Percentiles rank a stretch among this genome's conserved stretches.
Evolutionary conservation across 1,140 invertebrate genomes (phyloP).

Genomic region (Campoletis sonorensis): DNA sequence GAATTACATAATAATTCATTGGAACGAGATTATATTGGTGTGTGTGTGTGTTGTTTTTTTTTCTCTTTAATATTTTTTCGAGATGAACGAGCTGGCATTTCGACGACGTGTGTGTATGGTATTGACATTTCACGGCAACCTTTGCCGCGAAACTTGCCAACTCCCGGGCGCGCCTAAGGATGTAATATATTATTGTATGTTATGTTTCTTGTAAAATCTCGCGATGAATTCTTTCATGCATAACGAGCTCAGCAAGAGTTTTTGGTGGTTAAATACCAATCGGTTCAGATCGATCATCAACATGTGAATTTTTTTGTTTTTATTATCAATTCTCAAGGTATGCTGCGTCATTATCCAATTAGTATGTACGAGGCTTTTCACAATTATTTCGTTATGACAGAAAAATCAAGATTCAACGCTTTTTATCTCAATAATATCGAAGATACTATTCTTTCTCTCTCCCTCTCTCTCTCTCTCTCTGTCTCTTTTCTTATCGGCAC

Average conservation of each 20-base stretch:
- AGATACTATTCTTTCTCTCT: not conserved
- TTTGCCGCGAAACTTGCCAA: slow-evolving; percentile 40
- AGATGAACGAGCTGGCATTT: slow-evolving; percentile 47
- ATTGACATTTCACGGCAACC: slow-evolving; percentile 56
- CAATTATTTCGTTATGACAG: not conserved
- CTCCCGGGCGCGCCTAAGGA: slow-evolving; percentile 38
- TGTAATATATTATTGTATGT: slow-evolving; percentile 37
- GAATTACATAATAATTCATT: slow-evolving; percentile 15
- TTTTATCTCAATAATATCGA: not conserved
- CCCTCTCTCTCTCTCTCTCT: not conserved
- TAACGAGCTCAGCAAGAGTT: slow-evolving; percentile 17
- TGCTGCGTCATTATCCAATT: slow-evolving; percentile 27
- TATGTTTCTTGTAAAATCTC: not conserved
- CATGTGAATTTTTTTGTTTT: not conserved
- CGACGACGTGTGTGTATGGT: slow-evolving; percentile 32
- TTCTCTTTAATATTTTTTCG: not conserved
- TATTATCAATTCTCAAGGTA: not conserved
- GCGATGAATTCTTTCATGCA: not conserved
- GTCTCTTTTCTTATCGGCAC: not conserved
- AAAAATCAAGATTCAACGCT: not conserved
- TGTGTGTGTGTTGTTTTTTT: too few relatives aligned
- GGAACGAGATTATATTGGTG: slow-evolving; percentile 9
- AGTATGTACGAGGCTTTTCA: not conserved
- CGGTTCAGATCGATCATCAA: not conserved
- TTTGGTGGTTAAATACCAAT: slow-evolving; percentile 10